Percentiles rank a stretch among this genome's conserved stretches.
phyloP scores from a whole-genome alignment of 2,113 vertebrate species.

The Recurvirostra avosetta region DNA sequence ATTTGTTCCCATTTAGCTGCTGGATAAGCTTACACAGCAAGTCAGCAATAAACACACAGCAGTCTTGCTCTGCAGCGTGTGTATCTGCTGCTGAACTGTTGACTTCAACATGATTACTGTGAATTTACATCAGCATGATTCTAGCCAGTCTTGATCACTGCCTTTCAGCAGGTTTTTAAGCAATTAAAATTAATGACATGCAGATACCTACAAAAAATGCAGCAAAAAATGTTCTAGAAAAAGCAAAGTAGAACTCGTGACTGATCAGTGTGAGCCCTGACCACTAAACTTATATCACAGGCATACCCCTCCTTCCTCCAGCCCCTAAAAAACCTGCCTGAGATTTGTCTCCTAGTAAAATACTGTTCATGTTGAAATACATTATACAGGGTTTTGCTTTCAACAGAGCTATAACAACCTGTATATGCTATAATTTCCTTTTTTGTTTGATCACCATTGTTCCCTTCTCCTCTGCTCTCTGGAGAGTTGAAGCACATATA shows the following conservation, averaged over 20 bases:
- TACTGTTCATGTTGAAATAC: not conserved
- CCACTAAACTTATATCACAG: not conserved
- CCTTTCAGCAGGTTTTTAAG: not conserved
- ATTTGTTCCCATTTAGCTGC: not conserved
- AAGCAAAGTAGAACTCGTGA: not conserved
- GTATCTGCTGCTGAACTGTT: not conserved
- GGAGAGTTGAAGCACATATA: not conserved
- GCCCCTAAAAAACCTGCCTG: rapidly evolving
- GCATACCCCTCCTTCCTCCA: not conserved
- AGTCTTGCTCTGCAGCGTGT: not conserved
- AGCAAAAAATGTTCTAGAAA: not conserved
- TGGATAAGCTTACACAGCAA: not conserved
- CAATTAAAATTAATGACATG: not conserved
- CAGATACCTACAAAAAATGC: not conserved
- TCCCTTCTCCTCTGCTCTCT: not conserved
- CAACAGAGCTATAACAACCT: not conserved
- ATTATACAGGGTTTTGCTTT: not conserved
- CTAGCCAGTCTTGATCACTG: not conserved
- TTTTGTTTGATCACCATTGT: not conserved
- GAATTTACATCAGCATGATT: not conserved
- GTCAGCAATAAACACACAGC: not conserved
- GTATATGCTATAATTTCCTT: not conserved
- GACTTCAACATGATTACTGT: not conserved
- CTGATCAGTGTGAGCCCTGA: not conserved
- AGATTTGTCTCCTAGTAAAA: not conserved